A percentile compares a stretch with the other conserved stretches of the same genome.
Evolutionary conservation across 2,888 invertebrate species (phyloP).

Genomic region (Drosophila parthenogenetica): DNA sequence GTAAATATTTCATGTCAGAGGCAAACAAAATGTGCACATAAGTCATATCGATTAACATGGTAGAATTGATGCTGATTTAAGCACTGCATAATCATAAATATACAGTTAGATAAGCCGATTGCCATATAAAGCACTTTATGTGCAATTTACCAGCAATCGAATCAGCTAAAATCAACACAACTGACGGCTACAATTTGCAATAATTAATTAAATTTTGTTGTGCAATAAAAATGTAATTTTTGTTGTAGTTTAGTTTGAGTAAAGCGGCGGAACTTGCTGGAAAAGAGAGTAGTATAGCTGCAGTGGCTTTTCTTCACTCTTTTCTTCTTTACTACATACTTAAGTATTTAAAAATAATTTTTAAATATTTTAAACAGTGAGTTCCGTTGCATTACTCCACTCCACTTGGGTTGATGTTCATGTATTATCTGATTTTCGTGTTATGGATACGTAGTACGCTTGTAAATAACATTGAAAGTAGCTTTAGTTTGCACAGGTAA

Average conservation of each 20-base stretch:
- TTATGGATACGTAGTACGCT: constrained; percentile 59
- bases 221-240: background rate
- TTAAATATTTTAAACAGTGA: constrained; percentile 14
- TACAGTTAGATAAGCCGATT: constrained; percentile 42
- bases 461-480: constrained; percentile 74
- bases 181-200: background rate
- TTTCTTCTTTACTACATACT: background rate
- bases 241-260: constrained; percentile 11
- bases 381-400: constrained; percentile 58
- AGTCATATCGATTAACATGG: constrained; percentile 47
- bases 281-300: background rate
- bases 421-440: constrained; percentile 82
- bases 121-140: constrained; percentile 8
- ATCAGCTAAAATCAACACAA: constrained; percentile 15
- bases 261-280: constrained; percentile 34
- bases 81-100: constrained; percentile 15
- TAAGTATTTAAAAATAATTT: background rate
- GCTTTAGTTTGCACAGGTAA: constrained; percentile 57
- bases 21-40: constrained; percentile 35
- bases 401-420: constrained; percentile 64
- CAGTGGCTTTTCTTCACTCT: background rate
- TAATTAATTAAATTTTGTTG: background rate
- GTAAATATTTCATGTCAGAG: constrained; percentile 48
- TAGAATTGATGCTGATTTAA: constrained; percentile 33
- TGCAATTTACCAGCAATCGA: constrained; percentile 21